Conservation (phyloP, 2,888 invertebrate species). For the Gisinianus flammeolus region DNA sequence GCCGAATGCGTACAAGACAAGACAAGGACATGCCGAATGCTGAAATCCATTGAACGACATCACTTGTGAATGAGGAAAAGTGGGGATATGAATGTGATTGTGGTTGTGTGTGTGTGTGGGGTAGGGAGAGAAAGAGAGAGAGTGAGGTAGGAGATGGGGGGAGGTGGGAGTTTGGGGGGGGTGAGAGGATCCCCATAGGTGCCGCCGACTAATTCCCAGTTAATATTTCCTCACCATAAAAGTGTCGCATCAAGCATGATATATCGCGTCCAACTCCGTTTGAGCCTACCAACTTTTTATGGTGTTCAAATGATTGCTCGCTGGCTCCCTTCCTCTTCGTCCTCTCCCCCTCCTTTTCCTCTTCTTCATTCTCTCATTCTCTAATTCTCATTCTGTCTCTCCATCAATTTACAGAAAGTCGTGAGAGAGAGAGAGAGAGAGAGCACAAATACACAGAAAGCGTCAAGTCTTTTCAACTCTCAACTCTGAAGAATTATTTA, state of each 20-base stretch:
- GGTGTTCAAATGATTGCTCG: constrained; percentile 36
- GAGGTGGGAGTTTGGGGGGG: too few species aligned
- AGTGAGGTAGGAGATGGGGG: constrained; percentile 30
- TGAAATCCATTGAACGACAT: too few species aligned
- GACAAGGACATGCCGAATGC: too few species aligned
- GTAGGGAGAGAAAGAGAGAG: not conserved
- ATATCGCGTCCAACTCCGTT: constrained; percentile 43
- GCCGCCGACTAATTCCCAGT: constrained; percentile 57
- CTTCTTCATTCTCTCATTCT: not conserved
- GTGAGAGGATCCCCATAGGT: too few species aligned
- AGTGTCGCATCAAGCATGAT: constrained; percentile 50
- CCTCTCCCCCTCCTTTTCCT: not conserved
- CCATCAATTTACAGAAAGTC: too few species aligned
- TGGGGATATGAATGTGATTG: not conserved
- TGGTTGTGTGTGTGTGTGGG: not conserved
- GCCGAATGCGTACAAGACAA: too few species aligned
- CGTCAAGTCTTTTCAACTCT: too few species aligned
- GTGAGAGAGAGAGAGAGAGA: too few species aligned
- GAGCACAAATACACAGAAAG: too few species aligned
- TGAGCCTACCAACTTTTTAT: constrained; percentile 37
- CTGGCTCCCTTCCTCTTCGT: not conserved
- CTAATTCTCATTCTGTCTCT: not conserved
- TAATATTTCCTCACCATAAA: constrained; percentile 58
- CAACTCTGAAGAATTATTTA: too few species aligned
- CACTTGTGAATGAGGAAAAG: too few species aligned